Evolutionary conservation across 2,888 invertebrate genomes (phyloP), one percentile per base, ranked within the genome.

Genomic region (Trichogramma evanescens): DNA sequence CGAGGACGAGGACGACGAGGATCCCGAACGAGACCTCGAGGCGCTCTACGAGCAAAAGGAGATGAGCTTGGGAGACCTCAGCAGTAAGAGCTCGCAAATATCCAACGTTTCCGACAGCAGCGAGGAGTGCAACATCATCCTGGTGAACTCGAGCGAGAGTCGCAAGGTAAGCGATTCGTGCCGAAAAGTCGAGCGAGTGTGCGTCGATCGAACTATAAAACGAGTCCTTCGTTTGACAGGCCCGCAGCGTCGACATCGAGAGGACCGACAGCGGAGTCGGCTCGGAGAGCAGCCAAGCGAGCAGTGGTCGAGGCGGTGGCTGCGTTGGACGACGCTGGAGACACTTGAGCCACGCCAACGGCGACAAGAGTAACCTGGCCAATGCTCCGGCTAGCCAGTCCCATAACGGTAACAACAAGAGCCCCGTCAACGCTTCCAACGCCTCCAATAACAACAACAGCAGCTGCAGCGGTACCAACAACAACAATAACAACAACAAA

Each of bases 251-350:
- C 4, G 93, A 93, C 76, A 89, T 94, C 67, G 94, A 94, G 80
- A 83, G 95, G 66, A 94, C 93, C 72, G 94, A 93, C 77, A 94
- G 93, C 13, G 95, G 94, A 3, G 93, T 94, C 2, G 94, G 94
- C 54, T 93, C 93, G 4, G 94, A 94, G 78, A 93, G 93, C 6
- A 91, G 91, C 75, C 92, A 92, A 76, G 88, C 90, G 59, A 90
- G 91, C 59, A 83, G 92, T 69, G 90, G 89, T 75, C 79, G 86
- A 78, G 73, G 75, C 26, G 66, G 66, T 9, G 70, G 69, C 9
- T 26, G 26, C 26, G 67, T 71, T 38, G 67, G 68, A 9, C 70
- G 77, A 63, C 70, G 77, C 42, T 75, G 76, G 75, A 68, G 76
- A 61, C 62, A 70, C 62, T 72, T 72, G 66, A 74, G 70, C 57